Base-by-base conservation (phyloP, 2,113 vertebrate genomes). In the Takifugu bimaculatus region DNA sequence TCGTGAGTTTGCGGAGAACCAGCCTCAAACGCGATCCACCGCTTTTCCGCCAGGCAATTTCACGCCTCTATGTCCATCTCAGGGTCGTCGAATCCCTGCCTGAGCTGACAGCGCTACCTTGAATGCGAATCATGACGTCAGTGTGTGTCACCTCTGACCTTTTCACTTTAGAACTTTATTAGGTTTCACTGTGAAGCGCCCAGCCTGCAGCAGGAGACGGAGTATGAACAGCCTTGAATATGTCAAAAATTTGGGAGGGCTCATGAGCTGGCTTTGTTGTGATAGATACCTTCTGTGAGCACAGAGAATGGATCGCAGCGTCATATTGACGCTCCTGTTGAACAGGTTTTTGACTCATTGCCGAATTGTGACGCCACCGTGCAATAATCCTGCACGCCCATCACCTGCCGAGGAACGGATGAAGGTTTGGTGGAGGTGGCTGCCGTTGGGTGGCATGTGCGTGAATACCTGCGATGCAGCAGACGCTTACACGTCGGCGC, bases 301-400 rank as follows among this genome's bases (percentile, higher is more conserved):
- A 14, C 10, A 26, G 26, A 27, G 13, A 60, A 54, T 26, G 25
- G 29, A 13, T 13, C 7, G 50, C 54, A 20, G 4, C 1, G 25
- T 42, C 49, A 9, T 3, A 56, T 6, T 50, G 68, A 64, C 52
- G 2, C 66, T 67, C 83, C 75, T 54, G 82, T 61, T 74, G 0
- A 63, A 85, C 81, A 59, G 85, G 85, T 87, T 83, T 28, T 29
- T 68, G 67, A 64, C 4, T 70, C 42, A 72, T 26, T 14, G 3
- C 26, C 2, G n/a, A 52, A 27, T 15, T n/a, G 4, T n/a, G 5
- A 20, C 48, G 2, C 15, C 9, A 3, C 6, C n/a, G 5, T 25
- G n/a, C 48, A 50, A 15, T 49, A 1, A 49, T 20, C 29, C 29
- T 4, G 29, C 29, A 29, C 32, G 32, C 32, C 32, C 6, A 7